Percentiles rank a stretch among this genome's conserved stretches.
Conservation (phyloP, 1,140 invertebrate species). For the Drosophila parabipectinata region DNA sequence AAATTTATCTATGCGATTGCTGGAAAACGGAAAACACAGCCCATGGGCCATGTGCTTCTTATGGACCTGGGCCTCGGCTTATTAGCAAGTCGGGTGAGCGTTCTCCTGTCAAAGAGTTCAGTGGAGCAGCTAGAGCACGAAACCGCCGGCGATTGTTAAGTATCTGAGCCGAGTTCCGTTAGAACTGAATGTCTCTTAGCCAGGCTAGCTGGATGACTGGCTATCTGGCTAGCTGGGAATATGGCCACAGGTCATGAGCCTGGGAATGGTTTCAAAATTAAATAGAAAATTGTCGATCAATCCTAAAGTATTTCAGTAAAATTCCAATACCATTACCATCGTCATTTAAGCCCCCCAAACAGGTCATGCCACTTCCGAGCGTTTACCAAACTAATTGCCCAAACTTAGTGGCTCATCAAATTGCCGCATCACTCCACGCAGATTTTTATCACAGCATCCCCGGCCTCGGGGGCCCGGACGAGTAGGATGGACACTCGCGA, state of each 20-base stretch:
- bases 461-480: background rate
- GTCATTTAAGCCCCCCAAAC: background rate
- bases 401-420: conserved; percentile 79
- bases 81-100: conserved; percentile 43
- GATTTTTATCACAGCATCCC: conserved; percentile 69
- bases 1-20: conserved; percentile 74
- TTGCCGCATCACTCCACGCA: conserved; percentile 78
- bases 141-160: conserved; percentile 25
- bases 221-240: background rate
- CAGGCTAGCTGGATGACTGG: background rate
- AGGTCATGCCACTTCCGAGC: conserved; percentile 16
- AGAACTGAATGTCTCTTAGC: conserved; percentile 25
- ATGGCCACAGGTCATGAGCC: conserved; percentile 34
- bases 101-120: conserved; percentile 56
- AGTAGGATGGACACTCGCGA: conserved; percentile 1
- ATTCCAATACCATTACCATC: background rate
- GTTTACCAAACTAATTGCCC: conserved; percentile 73
- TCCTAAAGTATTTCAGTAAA: background rate
- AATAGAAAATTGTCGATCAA: conserved; percentile 19
- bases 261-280: conserved; percentile 39
- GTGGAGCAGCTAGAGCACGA: conserved; percentile 48
- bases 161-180: conserved; percentile 28
- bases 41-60: conserved; percentile 39
- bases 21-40: conserved; percentile 47
- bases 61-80: conserved; percentile 34